A percentile compares a stretch with the other conserved stretches of the same genome.
Evolutionary conservation across 2,113 vertebrate genomes (phyloP).

Genomic region (Cygnus atratus): DNA sequence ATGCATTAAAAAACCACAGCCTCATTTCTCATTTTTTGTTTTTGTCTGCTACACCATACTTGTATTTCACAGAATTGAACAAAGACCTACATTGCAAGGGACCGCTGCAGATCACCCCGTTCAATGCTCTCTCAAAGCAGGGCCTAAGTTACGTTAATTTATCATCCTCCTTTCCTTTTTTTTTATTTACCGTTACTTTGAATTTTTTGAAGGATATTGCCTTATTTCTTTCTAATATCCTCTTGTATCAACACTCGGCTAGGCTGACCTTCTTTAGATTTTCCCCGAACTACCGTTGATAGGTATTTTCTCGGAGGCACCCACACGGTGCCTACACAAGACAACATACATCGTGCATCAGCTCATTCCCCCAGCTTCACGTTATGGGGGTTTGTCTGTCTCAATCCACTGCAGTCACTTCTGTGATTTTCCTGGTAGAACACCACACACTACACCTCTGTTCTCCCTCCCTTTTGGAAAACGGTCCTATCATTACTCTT

Average conservation of each 20-base stretch:
- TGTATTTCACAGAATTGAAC: background rate
- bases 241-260: background rate
- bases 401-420: background rate
- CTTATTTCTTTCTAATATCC: background rate
- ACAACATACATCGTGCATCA: accelerated
- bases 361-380: background rate
- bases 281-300: background rate
- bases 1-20: background rate
- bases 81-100: background rate
- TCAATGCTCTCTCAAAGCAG: background rate
- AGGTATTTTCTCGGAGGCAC: background rate
- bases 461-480: background rate
- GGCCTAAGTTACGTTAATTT: background rate
- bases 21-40: background rate
- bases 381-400: accelerated
- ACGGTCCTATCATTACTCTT: background rate
- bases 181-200: background rate
- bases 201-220: background rate
- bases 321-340: background rate
- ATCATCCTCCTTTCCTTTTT: background rate
- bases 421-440: background rate
- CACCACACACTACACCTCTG: background rate
- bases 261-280: background rate
- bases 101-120: background rate
- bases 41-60: background rate